phyloP scores from a whole-genome alignment of 30 jellyfish, hydroid and myxozoan species.

The Aurelia coerulea region DNA sequence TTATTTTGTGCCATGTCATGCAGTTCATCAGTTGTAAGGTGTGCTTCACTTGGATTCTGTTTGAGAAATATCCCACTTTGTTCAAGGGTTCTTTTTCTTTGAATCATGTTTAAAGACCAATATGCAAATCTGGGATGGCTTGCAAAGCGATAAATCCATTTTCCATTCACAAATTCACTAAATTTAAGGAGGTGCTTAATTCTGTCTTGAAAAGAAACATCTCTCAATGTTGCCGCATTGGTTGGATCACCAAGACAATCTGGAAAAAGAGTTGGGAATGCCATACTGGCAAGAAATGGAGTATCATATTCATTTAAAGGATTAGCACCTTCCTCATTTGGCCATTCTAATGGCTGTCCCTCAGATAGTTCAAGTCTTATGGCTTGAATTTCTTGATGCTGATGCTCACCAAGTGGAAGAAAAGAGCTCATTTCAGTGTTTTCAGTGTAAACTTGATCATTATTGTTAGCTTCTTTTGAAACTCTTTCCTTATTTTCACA shows the following conservation, averaged over 20 bases:
- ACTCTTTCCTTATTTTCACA: background rate
- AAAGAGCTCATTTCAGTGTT: background rate
- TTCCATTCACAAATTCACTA: too few species aligned
- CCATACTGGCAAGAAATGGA: too few species aligned
- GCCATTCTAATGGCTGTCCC: background rate
- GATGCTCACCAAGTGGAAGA: background rate
- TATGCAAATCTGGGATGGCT: constrained; percentile 15
- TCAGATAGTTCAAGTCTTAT: background rate
- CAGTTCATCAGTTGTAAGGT: background rate
- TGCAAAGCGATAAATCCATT: too few species aligned
- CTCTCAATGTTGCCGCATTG: too few species aligned
- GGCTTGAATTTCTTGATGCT: background rate
- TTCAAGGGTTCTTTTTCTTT: background rate
- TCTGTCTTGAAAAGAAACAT: too few species aligned
- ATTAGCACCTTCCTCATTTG: too few species aligned
- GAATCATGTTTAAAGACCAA: constrained; percentile 15
- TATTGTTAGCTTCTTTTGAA: background rate
- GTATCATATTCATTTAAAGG: too few species aligned
- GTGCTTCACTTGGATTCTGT: constrained; percentile 17
- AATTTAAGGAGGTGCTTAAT: too few species aligned
- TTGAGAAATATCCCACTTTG: background rate
- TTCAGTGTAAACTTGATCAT: background rate
- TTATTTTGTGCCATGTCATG: too few species aligned
- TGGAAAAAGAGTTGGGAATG: too few species aligned
- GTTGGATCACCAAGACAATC: too few species aligned